Evolutionary conservation across 2,797 vertebrate genomes (phyloP), one percentile per base, ranked within the genome.

Genomic region (Emys orbicularis): DNA sequence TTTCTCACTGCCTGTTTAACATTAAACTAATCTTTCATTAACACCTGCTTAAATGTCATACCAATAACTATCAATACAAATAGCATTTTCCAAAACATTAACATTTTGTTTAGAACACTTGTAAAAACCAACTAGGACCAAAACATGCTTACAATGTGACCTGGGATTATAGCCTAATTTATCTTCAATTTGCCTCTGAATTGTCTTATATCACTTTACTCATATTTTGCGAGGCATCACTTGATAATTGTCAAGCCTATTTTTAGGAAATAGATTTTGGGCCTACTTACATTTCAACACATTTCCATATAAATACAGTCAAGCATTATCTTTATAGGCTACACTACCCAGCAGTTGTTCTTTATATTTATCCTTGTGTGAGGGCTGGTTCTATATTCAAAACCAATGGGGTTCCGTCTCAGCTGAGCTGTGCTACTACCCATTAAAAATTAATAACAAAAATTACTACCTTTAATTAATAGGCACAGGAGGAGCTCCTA

Each of bases 381-480:
- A 90, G 27, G 15, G 74, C 74, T 77, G 13, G 76, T 80, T 87
- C 95, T 83, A 91, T 79, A 89, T 86, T 88, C 81, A 94, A 96
- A 87, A 89, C 52, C 81, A 90, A 88, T 86, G 83, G 53, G 74
- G 80, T 84, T 98, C 95, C 34, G 83, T 56, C 57, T 94, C 86
- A 90, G 57, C 80, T 96, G 94, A 97, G 92, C 82, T 89, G 25
- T 95, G 77, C 81, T 94, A 92, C 44, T 11, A 6, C 61, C 56
- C 94, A 97, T 92, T 97, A 96, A 97, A 97, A 97, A 96, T 93
- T 96, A 97, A 97, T 96, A 97, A 90, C 89, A 97, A 97, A 96
- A 98, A 98, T 98, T 97, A 98, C 84, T 72, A 92, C 81, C 77
- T 96, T 93, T 96, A 98, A 98, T 98, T 98, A 98, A 98, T 91